A percentile compares a stretch with the other conserved stretches of the same genome.
Conservation (phyloP, 2,888 invertebrate species). For the Folsomia candida region DNA sequence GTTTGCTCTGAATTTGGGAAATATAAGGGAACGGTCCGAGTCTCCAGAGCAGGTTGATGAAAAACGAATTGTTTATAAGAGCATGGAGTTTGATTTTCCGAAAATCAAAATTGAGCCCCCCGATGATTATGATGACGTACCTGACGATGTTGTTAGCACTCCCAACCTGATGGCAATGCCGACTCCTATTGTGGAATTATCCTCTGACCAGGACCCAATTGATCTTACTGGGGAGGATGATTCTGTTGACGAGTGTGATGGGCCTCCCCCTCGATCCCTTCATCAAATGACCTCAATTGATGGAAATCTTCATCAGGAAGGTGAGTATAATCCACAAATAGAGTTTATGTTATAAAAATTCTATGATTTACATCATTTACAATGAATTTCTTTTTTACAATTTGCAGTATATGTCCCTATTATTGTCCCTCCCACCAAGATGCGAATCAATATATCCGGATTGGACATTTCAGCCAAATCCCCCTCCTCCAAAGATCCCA, state of each 20-base stretch:
- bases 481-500: conserved; percentile 1
- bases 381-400: background rate
- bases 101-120: conserved; percentile 42
- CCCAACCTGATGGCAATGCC: no score
- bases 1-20: conserved; percentile 39
- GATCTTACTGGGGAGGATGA: conserved; percentile 40
- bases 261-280: conserved; percentile 24
- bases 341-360: no score
- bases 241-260: conserved; percentile 28
- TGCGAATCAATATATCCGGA: conserved; percentile 38
- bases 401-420: conserved; percentile 21
- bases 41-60: conserved; percentile 15
- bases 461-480: background rate
- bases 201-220: conserved; percentile 27
- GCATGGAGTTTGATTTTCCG: conserved; percentile 50
- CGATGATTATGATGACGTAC: conserved; percentile 32
- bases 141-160: background rate
- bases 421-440: conserved; percentile 31
- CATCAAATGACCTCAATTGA: conserved; percentile 44
- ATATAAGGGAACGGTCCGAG: conserved; percentile 5
- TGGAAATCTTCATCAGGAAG: conserved; percentile 45
- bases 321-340: no score
- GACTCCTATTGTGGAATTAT: background rate
- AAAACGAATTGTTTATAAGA: conserved; percentile 42
- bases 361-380: no score